Conservation (phyloP, 1,140 invertebrate genomes). For the Eurosta solidaginis region DNA sequence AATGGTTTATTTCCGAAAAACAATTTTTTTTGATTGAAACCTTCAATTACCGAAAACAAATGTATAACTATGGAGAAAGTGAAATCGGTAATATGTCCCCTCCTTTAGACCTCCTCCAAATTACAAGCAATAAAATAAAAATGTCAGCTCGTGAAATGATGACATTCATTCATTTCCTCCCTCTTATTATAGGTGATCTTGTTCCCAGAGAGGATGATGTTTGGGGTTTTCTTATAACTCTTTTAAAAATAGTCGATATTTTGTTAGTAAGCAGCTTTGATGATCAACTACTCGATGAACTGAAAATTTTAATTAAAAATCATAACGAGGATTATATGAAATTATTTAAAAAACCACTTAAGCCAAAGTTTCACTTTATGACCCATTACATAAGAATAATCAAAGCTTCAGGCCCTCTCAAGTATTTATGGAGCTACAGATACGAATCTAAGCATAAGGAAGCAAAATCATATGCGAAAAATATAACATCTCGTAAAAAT, state of each 20-base stretch:
- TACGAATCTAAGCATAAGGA: constrained; percentile 7
- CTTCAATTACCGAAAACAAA: constrained; percentile 8
- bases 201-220: background rate
- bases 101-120: too few species aligned
- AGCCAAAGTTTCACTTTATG: constrained; percentile 30
- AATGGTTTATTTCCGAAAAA: background rate
- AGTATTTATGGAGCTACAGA: background rate
- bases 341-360: background rate
- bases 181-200: constrained; percentile 16
- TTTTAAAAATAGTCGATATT: constrained; percentile 19
- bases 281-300: background rate
- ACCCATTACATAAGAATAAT: constrained; percentile 3
- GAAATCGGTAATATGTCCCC: background rate
- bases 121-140: background rate
- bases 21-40: background rate
- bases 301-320: background rate
- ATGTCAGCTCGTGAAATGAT: constrained; percentile 12
- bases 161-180: background rate
- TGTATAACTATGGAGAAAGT: constrained; percentile 7
- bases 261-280: background rate
- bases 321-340: background rate
- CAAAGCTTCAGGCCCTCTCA: background rate
- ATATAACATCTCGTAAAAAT: background rate
- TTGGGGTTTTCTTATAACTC: background rate
- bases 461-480: background rate